These are phyloP conservation scores for Cephus sareptanus DNA, from an alignment of 2,888 invertebrate genomes.

Conservation along the genomic window DNA sequence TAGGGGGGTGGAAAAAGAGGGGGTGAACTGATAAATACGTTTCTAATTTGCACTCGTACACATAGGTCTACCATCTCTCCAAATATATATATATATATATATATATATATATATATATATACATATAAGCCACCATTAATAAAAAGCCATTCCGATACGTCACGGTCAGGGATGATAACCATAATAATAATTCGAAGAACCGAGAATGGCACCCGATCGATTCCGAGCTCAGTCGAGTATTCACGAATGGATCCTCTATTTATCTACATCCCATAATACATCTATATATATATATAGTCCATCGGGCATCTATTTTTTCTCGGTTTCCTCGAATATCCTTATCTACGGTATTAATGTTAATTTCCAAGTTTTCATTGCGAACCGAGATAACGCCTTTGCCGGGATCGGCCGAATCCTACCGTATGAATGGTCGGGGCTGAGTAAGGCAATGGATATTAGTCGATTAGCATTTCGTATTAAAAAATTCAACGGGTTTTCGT, in stretches of 20 bases:
- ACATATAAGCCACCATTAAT: background rate
- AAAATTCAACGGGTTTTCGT: slow-evolving; percentile 32
- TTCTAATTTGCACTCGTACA: slow-evolving; percentile 26
- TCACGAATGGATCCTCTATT: background rate
- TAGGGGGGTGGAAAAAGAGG: background rate
- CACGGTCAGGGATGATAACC: background rate
- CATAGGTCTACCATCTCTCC: background rate
- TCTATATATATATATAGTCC: background rate
- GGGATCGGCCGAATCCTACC: background rate
- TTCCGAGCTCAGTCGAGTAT: background rate
- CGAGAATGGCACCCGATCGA: background rate
- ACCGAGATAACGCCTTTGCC: background rate
- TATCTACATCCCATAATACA: background rate
- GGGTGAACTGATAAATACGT: slow-evolving; percentile 23
- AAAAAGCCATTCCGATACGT: background rate
- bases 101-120: too few relatives aligned
- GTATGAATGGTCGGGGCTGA: slow-evolving; percentile 37
- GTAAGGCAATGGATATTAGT: slow-evolving; percentile 53
- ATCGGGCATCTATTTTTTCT: background rate
- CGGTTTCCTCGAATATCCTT: background rate
- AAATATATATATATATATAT: background rate
- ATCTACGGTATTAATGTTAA: background rate
- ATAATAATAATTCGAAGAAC: background rate
- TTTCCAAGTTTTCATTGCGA: background rate
- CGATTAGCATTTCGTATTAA: slow-evolving; percentile 59